Evolutionary conservation across 2,888 invertebrate species (phyloP), one percentile per base, ranked within the genome.

Genomic region (Mimumesa dahlbomi): DNA sequence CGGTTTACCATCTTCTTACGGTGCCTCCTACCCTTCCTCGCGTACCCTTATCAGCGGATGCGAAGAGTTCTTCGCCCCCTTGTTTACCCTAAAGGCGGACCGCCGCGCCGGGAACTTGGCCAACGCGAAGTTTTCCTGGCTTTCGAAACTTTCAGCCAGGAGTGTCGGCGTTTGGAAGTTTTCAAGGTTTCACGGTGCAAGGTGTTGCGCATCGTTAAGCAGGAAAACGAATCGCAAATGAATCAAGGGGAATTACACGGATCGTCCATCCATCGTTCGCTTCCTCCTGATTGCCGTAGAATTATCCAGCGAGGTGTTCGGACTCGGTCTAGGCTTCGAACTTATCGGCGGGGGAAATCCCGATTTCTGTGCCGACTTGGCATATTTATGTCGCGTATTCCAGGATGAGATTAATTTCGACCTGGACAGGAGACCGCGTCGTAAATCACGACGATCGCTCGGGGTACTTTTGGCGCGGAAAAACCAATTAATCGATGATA

Each of bases 1-100:
- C 77, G 75, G 61, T 74, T 79, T 79, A 76, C 81, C 59, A 21
- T 62, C 64, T 65, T 54, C 68, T 49, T n/a, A n/a, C 59, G 11
- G 31, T 43, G 54, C 21, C 58, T 62, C 50, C 62, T 48, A 53
- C 61, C 68, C 65, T 49, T 48, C 14, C 48, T 49, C 57, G 61
- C 18, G 22, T 31, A 34, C 61, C 69, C 73, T 76, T 76, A 76
- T 76, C 73, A 62, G 6, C 50, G 22, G n/a, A n/a, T 45, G 38
- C 49, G 45, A 25, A 22, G 25, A n/a, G 43, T 18, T 38, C 65
- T 49, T 34, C 34, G 34, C 7, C 22, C 7, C 22, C 31, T 21
- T 64, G 59, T 75, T 75, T 75, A 75, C 71, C 71, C 50, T 54
- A 5, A 25, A 46, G n/a, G 9, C 36, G n/a, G 19, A 9, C 16